Percentiles rank a stretch among this genome's conserved stretches.
phyloP scores from a whole-genome alignment of 2,113 vertebrate species.

The Tichodroma muraria region DNA sequence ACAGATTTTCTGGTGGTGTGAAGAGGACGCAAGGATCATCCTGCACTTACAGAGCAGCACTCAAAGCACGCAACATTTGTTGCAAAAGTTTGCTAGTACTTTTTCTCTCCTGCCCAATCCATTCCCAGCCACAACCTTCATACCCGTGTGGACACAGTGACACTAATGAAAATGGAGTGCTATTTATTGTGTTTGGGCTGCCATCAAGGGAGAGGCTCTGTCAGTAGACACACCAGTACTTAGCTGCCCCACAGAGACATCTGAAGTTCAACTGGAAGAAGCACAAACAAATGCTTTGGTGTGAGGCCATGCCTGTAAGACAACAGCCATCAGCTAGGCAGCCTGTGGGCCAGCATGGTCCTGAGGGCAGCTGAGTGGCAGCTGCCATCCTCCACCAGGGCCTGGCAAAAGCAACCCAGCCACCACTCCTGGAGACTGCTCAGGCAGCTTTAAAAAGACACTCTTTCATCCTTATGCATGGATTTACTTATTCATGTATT shows the following conservation, averaged over 20 bases:
- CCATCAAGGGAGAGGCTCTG: not conserved
- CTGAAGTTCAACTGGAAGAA: not conserved
- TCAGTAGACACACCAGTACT: not conserved
- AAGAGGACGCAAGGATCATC: not conserved
- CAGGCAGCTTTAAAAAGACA: not conserved
- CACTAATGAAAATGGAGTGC: not conserved
- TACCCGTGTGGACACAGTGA: not conserved
- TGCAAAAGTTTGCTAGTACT: not conserved
- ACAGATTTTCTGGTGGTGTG: not conserved
- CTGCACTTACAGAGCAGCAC: not conserved
- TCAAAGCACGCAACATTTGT: not conserved
- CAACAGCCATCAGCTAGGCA: not conserved
- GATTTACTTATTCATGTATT: conserved; percentile 54
- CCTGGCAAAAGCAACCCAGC: not conserved
- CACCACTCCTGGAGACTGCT: not conserved
- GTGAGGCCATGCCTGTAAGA: not conserved
- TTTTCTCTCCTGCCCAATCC: not conserved
- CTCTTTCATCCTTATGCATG: not conserved
- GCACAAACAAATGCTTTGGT: not conserved
- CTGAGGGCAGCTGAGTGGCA: not conserved
- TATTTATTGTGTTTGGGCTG: not conserved
- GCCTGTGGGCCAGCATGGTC: not conserved
- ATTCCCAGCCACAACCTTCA: not conserved
- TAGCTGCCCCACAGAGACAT: not conserved
- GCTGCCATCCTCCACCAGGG: not conserved